These are phyloP conservation scores for Hucho hucho DNA, from an alignment of 2,113 vertebrate genomes.

Conservation along the genomic window DNA sequence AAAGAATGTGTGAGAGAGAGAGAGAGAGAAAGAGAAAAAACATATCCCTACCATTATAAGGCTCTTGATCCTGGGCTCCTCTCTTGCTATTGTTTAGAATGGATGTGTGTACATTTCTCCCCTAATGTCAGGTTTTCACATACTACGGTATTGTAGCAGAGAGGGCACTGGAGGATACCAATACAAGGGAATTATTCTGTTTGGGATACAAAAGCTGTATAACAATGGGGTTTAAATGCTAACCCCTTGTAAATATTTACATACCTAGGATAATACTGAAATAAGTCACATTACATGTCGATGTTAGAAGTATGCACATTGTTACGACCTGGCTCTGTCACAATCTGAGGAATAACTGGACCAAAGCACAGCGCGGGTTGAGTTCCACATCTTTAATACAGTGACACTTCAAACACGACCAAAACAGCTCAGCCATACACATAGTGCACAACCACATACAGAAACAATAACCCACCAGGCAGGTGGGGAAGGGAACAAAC, in stretches of 20 bases:
- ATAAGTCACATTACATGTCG: neutral
- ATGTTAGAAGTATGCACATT: neutral
- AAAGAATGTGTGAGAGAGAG: too few species aligned
- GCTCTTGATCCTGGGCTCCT: neutral
- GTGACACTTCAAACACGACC: too few species aligned
- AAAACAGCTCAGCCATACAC: too few species aligned
- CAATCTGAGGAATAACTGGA: too few species aligned
- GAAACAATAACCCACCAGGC: too few species aligned
- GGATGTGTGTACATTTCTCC: constrained; percentile 5
- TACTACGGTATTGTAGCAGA: neutral
- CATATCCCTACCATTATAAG: constrained; percentile 20
- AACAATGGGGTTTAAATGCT: too few species aligned
- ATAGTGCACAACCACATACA: too few species aligned
- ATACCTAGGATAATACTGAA: neutral
- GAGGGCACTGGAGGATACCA: neutral
- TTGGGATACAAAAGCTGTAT: neutral
- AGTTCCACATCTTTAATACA: too few species aligned
- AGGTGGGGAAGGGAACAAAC: too few species aligned
- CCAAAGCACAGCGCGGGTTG: too few species aligned
- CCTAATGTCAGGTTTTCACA: constrained; percentile 1
- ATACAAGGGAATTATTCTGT: neutral
- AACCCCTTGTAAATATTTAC: neutral
- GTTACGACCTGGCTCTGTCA: neutral
- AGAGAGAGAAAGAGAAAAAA: neutral
- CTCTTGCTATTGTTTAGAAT: constrained; percentile 1